phyloP scores from a whole-genome alignment of 2,797 vertebrate genomes.

The Graptemys geographica region DNA sequence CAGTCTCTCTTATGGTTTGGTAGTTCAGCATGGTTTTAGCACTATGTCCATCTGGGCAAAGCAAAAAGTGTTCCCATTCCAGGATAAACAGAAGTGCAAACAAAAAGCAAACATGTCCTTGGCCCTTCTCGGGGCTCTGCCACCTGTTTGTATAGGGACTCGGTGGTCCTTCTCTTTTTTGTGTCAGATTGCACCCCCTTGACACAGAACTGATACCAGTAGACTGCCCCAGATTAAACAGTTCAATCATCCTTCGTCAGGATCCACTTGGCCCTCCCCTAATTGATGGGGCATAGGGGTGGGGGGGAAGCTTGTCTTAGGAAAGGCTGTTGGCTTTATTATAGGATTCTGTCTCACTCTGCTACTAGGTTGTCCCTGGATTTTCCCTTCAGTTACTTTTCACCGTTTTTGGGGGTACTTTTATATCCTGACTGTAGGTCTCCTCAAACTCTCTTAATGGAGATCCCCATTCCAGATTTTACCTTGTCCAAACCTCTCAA shows the following conservation, averaged over 20 bases:
- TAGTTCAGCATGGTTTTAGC: not conserved
- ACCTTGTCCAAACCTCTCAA: not conserved
- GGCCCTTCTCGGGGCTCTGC: not conserved
- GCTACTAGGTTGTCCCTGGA: not conserved
- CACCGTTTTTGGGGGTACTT: not conserved
- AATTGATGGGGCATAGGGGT: not conserved
- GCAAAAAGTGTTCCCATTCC: not conserved
- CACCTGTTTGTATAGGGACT: not conserved
- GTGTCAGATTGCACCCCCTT: not conserved
- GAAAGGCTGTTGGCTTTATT: not conserved
- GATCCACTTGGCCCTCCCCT: not conserved
- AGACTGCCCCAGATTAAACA: not conserved
- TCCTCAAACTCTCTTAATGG: not conserved
- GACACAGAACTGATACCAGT: not conserved
- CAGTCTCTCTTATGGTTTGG: not conserved
- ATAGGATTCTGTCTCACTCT: not conserved
- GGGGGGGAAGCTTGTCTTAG: not conserved
- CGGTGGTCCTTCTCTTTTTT: not conserved
- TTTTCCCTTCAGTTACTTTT: not conserved
- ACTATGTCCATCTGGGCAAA: not conserved
- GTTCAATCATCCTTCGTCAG: not conserved
- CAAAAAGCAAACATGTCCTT: not conserved
- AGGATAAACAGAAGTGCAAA: fast-evolving
- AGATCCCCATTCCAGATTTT: not conserved
- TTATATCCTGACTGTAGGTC: not conserved